Evolutionary conservation across 2,888 invertebrate species (phyloP), one percentile per base, ranked within the genome.

Genomic region (Trypoxylon attenuatum): DNA sequence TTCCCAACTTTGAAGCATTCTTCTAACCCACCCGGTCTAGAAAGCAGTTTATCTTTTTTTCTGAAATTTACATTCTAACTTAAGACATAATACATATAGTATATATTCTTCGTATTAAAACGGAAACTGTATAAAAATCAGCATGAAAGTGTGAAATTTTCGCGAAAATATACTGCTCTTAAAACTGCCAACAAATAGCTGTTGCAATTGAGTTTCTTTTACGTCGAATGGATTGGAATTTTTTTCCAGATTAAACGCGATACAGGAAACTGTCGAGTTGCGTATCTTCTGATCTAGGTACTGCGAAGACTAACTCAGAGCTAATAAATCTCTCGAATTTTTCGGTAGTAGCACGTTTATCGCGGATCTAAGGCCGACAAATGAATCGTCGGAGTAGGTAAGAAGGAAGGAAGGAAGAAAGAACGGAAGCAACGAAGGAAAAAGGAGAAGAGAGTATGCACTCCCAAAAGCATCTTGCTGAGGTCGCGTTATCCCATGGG

Each of bases 301-400:
- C 10, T 13, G 33, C 13, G 46, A 6, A 21, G 29, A 42, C 50
- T n/a, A 59, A 16, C 5, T 22, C 16, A n/a, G 8, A 16, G 54
- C 16, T 58, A 58, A 77, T 74, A 83, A 84, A 84, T 84, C 78
- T 81, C 49, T 46, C 76, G 75, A 78, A 84, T 82, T 83, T 84
- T 77, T 74, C 73, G 71, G 67, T 61, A 62, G 75, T 69, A 58
- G 70, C 76, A 76, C 43, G 66, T 70, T 69, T 69, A 69, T 69
- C 49, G 46, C 73, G 77, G 77, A 80, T 83, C 82, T 82, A 82
- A 84, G 81, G 68, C 71, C 79, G 81, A 83, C 82, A 84, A 84
- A 84, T 81, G 79, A 78, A 81, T 81, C 75, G 79, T n/a, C 74
- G 70, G 73, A 66, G 53, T 64, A 53, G 55, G 47, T 47, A 38